A percentile compares a stretch with the other conserved stretches of the same genome.
Evolutionary conservation across 2,888 invertebrate genomes (phyloP).

Genomic region (Anthophora plumipes): DNA sequence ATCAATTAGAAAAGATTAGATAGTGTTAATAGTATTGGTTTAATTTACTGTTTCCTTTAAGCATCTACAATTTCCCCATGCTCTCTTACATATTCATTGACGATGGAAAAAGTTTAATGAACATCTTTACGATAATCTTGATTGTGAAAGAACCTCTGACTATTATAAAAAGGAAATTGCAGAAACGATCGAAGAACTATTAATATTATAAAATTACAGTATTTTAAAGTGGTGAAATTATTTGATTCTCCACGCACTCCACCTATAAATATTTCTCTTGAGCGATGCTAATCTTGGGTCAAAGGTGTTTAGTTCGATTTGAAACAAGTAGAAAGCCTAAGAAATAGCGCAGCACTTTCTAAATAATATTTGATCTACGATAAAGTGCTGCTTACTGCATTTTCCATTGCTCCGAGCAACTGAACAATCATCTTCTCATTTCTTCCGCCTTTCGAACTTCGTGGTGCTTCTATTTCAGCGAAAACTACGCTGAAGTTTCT

Average conservation of each 20-base stretch:
- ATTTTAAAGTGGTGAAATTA: neutral
- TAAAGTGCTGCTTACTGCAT: slow-evolving; percentile 1
- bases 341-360: slow-evolving; percentile 10
- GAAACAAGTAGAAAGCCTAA: slow-evolving; percentile 12
- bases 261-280: no score
- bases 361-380: slow-evolving; percentile 11
- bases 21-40: no score
- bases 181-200: no score
- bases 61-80: no score
- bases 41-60: no score
- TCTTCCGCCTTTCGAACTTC: neutral
- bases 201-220: neutral
- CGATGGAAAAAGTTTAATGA: no score
- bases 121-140: no score
- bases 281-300: neutral
- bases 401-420: slow-evolving; percentile 16
- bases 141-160: no score
- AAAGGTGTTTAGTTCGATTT: slow-evolving; percentile 4
- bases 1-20: no score
- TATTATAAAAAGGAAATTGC: no score
- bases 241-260: neutral
- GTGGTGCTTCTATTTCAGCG: neutral
- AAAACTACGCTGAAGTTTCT: neutral
- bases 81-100: no score
- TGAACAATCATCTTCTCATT: slow-evolving; percentile 15